These are phyloP conservation scores for Tinamus major DNA, from an alignment of 2,797 vertebrate species.

Conservation along the genomic window DNA sequence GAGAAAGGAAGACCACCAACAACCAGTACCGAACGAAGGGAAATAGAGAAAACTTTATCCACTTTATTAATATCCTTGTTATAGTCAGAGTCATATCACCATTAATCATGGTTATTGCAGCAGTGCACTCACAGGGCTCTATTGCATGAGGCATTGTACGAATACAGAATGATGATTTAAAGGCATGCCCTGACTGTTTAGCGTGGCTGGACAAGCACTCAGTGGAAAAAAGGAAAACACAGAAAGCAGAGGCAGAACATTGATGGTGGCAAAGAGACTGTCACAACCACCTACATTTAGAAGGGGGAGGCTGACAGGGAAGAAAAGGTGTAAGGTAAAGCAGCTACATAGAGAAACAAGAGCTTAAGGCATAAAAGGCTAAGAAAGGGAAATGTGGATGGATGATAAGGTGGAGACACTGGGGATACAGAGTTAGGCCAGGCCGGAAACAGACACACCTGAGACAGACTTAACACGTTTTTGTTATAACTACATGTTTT, in stretches of 20 bases:
- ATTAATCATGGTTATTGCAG: background rate
- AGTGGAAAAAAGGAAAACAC: background rate
- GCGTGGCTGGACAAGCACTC: too few relatives aligned
- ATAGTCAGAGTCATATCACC: background rate
- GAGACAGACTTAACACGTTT: background rate
- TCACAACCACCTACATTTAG: background rate
- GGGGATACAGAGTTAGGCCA: background rate
- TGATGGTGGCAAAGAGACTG: background rate
- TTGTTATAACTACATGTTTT: background rate
- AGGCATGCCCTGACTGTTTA: background rate
- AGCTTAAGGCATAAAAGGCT: background rate
- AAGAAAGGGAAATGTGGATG: background rate
- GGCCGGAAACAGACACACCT: background rate
- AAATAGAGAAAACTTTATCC: background rate
- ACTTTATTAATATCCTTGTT: background rate
- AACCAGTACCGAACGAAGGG: background rate
- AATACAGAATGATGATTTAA: background rate
- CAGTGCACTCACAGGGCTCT: accelerated
- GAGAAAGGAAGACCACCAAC: background rate
- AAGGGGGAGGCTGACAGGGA: background rate
- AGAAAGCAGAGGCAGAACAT: background rate
- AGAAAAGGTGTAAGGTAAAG: background rate
- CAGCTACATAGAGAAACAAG: accelerated
- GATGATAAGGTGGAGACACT: background rate
- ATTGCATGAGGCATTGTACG: background rate